phyloP scores from a whole-genome alignment of 2,797 vertebrate genomes.

The Poeciliopsis infans region DNA sequence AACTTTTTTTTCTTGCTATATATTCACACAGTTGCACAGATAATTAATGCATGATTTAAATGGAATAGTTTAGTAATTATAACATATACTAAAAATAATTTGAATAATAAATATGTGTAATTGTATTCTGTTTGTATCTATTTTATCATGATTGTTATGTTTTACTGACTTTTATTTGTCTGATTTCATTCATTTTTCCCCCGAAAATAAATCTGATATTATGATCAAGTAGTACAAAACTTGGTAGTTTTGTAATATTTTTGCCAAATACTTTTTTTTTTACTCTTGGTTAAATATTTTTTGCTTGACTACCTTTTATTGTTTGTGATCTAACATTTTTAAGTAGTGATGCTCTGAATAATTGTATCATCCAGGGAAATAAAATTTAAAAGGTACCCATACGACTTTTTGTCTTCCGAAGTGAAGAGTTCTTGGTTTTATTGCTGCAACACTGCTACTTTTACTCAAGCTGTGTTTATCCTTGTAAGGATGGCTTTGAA shows the following conservation, averaged over 20 bases:
- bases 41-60: background rate
- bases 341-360: background rate
- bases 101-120: background rate
- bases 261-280: background rate
- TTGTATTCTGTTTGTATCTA: background rate
- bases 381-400: background rate
- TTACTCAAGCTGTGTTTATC: background rate
- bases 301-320: background rate
- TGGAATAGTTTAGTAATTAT: background rate
- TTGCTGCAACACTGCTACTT: background rate
- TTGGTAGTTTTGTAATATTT: background rate
- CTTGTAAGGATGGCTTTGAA: background rate
- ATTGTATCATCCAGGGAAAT: background rate
- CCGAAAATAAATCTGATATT: background rate
- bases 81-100: background rate
- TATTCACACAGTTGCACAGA: background rate
- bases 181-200: background rate
- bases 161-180: background rate
- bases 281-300: background rate
- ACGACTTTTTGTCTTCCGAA: background rate
- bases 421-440: background rate
- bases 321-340: background rate
- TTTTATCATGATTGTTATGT: background rate
- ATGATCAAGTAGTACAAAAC: background rate
- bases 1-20: background rate